These are phyloP conservation scores for Parauchenoglanis ngamensis DNA, from an alignment of 2,797 vertebrate genomes.

Conservation along the genomic window DNA sequence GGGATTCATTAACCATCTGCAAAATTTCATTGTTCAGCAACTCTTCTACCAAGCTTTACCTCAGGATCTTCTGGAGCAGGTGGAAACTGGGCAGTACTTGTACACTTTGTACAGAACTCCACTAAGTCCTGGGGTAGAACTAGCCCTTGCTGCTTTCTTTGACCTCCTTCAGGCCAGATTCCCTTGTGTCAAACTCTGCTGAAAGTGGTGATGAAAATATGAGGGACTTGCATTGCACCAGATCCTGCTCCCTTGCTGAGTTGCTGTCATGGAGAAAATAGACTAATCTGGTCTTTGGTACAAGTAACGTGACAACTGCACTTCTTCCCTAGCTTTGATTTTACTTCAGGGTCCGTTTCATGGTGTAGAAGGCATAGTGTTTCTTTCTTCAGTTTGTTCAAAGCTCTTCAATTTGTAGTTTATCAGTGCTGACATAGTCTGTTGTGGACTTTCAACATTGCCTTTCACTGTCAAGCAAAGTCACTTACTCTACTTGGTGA, in stretches of 20 bases:
- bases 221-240: not conserved
- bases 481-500: not conserved
- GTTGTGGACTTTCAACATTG: not conserved
- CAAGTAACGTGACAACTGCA: not conserved
- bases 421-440: not conserved
- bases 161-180: not conserved
- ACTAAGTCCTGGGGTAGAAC: not conserved
- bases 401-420: not conserved
- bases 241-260: not conserved
- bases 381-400: not conserved
- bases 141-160: not conserved
- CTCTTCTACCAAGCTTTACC: not conserved
- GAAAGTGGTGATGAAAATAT: not conserved
- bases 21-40: not conserved
- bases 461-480: not conserved
- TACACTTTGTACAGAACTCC: not conserved
- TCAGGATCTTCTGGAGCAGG: not conserved
- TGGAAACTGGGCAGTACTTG: not conserved
- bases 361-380: not conserved
- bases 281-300: too few species aligned
- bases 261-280: not conserved
- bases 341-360: not conserved
- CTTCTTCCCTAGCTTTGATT: not conserved
- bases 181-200: not conserved
- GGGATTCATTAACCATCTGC: not conserved